phyloP scores from a whole-genome alignment of 2,797 vertebrate species.

The Acrossocheilus wenchowensis region DNA sequence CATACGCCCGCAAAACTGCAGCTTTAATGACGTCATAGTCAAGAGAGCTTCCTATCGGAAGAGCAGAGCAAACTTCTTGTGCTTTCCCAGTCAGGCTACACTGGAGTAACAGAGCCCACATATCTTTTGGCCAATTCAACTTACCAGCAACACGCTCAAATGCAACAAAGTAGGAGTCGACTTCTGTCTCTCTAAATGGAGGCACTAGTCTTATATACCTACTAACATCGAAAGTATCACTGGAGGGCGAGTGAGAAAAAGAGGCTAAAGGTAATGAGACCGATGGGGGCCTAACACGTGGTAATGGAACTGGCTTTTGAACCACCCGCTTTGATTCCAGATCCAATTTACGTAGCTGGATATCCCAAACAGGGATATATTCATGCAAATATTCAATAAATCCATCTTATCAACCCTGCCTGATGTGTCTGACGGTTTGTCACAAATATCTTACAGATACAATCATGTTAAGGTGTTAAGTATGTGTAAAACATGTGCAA shows the following conservation, averaged over 20 bases:
- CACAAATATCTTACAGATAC: too few species aligned
- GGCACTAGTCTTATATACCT: neutral
- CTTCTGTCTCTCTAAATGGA: neutral
- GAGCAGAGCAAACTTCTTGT: neutral
- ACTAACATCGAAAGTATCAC: neutral
- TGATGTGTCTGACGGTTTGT: too few species aligned
- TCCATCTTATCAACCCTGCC: too few species aligned
- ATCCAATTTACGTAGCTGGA: too few species aligned
- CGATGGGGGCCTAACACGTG: too few species aligned
- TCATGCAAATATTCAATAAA: too few species aligned
- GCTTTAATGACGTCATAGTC: neutral
- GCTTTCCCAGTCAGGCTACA: neutral
- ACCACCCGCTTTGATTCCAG: too few species aligned
- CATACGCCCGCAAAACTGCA: neutral
- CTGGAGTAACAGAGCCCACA: neutral
- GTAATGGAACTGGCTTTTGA: too few species aligned
- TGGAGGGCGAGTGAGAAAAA: neutral
- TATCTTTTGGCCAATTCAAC: neutral
- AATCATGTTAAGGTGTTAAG: too few species aligned
- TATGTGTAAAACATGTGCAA: too few species aligned
- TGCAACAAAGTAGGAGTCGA: neutral
- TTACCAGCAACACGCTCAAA: neutral
- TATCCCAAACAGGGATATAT: too few species aligned
- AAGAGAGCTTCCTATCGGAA: neutral
- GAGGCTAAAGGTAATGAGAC: too few species aligned